Conservation (phyloP, 2,113 vertebrate species). For the Chaetura pelagica region DNA sequence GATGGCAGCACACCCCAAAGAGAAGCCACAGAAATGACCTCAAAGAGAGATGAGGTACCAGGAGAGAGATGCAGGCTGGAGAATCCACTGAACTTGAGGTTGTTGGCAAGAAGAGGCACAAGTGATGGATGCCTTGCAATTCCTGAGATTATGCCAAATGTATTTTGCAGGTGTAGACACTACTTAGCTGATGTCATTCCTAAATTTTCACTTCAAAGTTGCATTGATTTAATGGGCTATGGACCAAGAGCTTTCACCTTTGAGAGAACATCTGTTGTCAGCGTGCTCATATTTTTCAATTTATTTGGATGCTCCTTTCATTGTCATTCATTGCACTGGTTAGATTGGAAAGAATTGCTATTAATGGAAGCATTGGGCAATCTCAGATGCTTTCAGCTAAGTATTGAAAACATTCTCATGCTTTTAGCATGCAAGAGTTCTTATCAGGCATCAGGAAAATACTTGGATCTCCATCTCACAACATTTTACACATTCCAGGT, state of each 20-base stretch:
- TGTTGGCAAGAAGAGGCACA: background rate
- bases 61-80: background rate
- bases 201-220: background rate
- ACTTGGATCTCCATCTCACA: background rate
- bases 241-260: background rate
- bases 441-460: background rate
- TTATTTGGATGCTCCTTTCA: background rate
- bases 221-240: background rate
- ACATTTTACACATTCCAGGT: background rate
- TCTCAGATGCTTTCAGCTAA: background rate
- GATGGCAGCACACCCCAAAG: background rate
- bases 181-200: background rate
- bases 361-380: background rate
- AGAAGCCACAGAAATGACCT: background rate
- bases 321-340: background rate
- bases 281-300: background rate
- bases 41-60: background rate
- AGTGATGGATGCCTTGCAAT: constrained; percentile 14
- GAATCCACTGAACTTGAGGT: background rate
- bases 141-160: background rate
- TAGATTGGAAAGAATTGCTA: background rate
- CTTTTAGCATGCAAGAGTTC: background rate
- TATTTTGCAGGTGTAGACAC: background rate
- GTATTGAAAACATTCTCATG: background rate
- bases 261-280: constrained; percentile 29